Base-by-base conservation (phyloP, 2,113 vertebrate genomes). In the Gadus macrocephalus region DNA sequence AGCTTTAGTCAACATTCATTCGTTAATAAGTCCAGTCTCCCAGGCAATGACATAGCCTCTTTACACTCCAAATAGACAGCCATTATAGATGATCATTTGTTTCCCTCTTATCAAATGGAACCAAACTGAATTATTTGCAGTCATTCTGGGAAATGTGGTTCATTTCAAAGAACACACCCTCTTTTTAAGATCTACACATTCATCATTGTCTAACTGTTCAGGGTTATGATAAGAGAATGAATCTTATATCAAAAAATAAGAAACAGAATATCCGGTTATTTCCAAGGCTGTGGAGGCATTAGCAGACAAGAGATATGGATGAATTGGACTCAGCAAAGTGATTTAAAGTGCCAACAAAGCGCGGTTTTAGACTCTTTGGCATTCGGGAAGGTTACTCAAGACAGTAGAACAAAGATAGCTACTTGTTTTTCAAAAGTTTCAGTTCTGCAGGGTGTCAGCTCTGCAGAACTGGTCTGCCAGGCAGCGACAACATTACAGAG, bases 11-110 rank as follows among this genome's bases (percentile, higher is more conserved):
- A 77, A 82, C 75, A 74, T 27, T 62, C 67, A 77, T 62, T 56
- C 70, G 53, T 75, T 81, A 79, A 83, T 85, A 78, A 83, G 64
- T 66, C 68, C n/a, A 16, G 55, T 58, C n/a, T 58, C 55, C n/a
- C 55, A 58, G 17, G 55, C 8, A 58, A 58, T 17, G n/a, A 58
- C 42, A 49, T 49, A 2, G 42, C 42, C 42, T 11, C 55, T 58
- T 63, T 63, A 64, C 55, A 87, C 73, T 78, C 64, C 14, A n/a
- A 67, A 68, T 28, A 42, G 61, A 72, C 73, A 72, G 38, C 73
- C 42, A 58, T 70, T 55, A 53, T 66, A 77, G 59, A 63, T 64
- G 58, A 75, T 75, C 69, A 80, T 80, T 80, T 75, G 78, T 85
- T 69, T 70, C 28, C 63, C 62, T 76, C 56, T 75, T 77, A 65